Conservation (phyloP, 2,113 vertebrate genomes). For the Dolichotis patagonum region DNA sequence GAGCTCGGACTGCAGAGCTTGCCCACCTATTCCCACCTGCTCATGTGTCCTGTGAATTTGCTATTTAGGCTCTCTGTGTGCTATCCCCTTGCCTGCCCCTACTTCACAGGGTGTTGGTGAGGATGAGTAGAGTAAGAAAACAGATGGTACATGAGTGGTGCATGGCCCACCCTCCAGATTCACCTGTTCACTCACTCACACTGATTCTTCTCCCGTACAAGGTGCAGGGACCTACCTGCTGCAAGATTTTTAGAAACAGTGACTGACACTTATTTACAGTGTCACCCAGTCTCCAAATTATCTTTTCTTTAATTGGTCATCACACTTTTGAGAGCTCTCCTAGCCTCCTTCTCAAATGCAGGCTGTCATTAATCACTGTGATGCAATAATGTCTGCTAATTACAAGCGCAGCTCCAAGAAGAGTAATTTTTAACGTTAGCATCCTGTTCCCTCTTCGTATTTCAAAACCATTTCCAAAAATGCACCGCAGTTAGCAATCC, state of each 20-base stretch:
- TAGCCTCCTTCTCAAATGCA: conserved; percentile 32
- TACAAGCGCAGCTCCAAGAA: conserved; percentile 53
- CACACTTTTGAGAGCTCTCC: conserved; percentile 42
- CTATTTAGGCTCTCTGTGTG: accelerated
- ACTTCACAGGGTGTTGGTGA: accelerated
- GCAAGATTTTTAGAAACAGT: neutral
- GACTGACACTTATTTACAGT: conserved; percentile 18
- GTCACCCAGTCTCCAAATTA: conserved; percentile 6
- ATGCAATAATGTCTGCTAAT: neutral
- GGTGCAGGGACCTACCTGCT: neutral
- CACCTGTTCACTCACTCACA: accelerated
- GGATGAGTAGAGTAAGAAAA: neutral
- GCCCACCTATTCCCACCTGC: neutral
- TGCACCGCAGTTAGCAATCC: neutral
- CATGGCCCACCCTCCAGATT: accelerated
- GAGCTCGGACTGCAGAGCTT: neutral
- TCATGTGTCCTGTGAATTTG: accelerated
- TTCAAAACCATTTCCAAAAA: conserved; percentile 57
- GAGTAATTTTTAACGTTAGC: conserved; percentile 9
- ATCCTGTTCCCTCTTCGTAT: neutral
- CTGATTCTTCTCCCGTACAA: too few relatives aligned
- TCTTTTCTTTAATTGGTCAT: conserved; percentile 32
- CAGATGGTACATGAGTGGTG: accelerated
- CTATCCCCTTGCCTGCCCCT: neutral
- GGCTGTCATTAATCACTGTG: conserved; percentile 13